Evolutionary conservation across 2,888 invertebrate species (phyloP).

Genomic region (Toxonevra muliebris): DNA sequence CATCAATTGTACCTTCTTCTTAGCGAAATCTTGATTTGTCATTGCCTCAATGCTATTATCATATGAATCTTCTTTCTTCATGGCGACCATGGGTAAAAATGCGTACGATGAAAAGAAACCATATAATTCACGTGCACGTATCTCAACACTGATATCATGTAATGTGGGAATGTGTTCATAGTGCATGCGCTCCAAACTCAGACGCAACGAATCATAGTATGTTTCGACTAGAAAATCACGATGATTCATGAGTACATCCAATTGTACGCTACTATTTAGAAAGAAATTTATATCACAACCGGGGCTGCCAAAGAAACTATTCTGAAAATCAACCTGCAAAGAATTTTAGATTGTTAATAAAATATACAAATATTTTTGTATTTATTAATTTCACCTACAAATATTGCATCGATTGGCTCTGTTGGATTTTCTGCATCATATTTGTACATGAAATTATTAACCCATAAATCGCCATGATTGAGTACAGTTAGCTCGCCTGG

Average conservation of each 20-base stretch:
- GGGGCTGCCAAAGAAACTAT: constrained; percentile 62
- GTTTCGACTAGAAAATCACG: constrained; percentile 56
- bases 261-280: constrained; percentile 60
- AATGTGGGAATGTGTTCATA: constrained; percentile 51
- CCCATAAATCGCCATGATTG: constrained; percentile 68
- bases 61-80: constrained; percentile 60
- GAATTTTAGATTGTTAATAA: not conserved
- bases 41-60: constrained; percentile 60
- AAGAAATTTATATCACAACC: constrained; percentile 65
- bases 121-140: constrained; percentile 54
- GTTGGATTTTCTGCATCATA: constrained; percentile 59
- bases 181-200: constrained; percentile 52
- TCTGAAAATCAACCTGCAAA: constrained; percentile 59
- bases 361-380: not conserved
- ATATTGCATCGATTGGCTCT: constrained; percentile 63
- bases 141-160: constrained; percentile 54
- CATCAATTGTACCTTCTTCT: constrained; percentile 59
- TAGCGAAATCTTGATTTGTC: constrained; percentile 56
- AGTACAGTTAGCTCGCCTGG: constrained; percentile 65
- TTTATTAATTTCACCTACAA: constrained; percentile 57
- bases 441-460: constrained; percentile 68
- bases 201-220: constrained; percentile 55
- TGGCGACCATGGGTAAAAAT: constrained; percentile 62
- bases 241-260: constrained; percentile 55
- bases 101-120: constrained; percentile 62